Evolutionary conservation across 2,113 vertebrate species (phyloP), one percentile per base, ranked within the genome.

Genomic region (Rallus limicola): DNA sequence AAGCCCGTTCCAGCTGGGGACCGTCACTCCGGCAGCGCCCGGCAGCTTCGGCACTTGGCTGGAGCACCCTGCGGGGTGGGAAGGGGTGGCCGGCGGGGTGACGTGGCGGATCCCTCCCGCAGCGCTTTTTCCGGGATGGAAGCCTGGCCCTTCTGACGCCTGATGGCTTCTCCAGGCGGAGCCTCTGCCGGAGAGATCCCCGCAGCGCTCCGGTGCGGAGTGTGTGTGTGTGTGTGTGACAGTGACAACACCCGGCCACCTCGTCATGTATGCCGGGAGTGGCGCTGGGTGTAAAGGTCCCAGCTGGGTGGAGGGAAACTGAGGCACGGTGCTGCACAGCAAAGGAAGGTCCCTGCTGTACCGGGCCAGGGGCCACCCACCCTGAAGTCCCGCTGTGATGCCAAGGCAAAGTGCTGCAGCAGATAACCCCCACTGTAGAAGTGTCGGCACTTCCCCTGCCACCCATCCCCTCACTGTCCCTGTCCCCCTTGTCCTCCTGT

Each of bases 121-220:
- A 24, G 81, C 8, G 59, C 33, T 89, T 94, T 92, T 95, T 96
- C 95, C 77, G 60, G 92, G 85, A 91, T 89, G 65, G 69, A 89
- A 93, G 94, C 92, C 95, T 90, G 3, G 94, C 90, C 92, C 78
- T 93, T 69, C 84, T 89, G 88, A 89, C 56, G 87, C 84, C 36
- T 95, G 88, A 94, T 89, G 77, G 26, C 83, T 95, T 94, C 95
- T 95, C 94, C 95, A 96, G 95, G 92, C 90, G 20, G 84, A 94
- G 85, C 72, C 7, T 28, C 90, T 70, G 90, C 72, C 23, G 7
- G 50, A 14, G 14, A 89, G 84, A 77, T 96, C 55, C 55, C 50
- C 2, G 23, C 81, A 74, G 81, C 77, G 59, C 34, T 89, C 40
- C 13, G 6, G 31, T 52, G 33, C 70, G 29, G 53, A 38, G 60